A percentile compares a stretch with the other conserved stretches of the same genome.
These are phyloP conservation scores for Trematomus bernacchii DNA, from an alignment of 2,797 vertebrate genomes.

Conservation along the genomic window DNA sequence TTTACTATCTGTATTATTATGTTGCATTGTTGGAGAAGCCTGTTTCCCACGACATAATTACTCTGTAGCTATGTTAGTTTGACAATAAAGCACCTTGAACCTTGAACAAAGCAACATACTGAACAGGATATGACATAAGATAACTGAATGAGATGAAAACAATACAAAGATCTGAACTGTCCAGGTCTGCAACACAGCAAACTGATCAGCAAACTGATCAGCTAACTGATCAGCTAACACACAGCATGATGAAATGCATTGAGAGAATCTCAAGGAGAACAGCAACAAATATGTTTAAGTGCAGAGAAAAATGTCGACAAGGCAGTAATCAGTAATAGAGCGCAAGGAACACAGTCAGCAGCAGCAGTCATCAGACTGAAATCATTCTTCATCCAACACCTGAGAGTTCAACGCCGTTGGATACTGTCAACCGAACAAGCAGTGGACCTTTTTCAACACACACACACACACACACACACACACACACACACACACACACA, in stretches of 20 bases:
- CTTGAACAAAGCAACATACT: too few species aligned
- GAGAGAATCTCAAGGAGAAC: constrained; percentile 32
- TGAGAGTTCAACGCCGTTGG: constrained; percentile 25
- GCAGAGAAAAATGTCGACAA: constrained; percentile 54
- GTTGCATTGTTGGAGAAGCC: too few species aligned
- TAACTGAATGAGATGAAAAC: constrained; percentile 20
- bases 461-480: constrained; percentile 5
- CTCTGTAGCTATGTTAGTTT: too few species aligned
- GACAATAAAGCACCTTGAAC: too few species aligned
- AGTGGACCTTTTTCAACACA: constrained; percentile 33
- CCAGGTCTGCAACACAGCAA: constrained; percentile 22
- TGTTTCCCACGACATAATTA: too few species aligned
- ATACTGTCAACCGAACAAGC: constrained; percentile 24
- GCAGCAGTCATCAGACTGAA: constrained; percentile 50
- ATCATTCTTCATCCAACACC: constrained; percentile 60
- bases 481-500: background rate
- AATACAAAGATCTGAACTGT: constrained; percentile 25
- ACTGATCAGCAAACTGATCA: constrained; percentile 49
- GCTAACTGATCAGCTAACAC: constrained; percentile 54
- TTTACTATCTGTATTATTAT: too few species aligned
- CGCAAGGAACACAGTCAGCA: constrained; percentile 50
- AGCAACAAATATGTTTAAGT: constrained; percentile 41
- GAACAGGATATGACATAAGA: constrained; percentile 21
- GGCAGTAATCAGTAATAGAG: constrained; percentile 46
- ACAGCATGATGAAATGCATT: constrained; percentile 39